A percentile compares a stretch with the other conserved stretches of the same genome.
Conservation (phyloP, 1,140 invertebrate genomes). For the Plutomurus gul region DNA sequence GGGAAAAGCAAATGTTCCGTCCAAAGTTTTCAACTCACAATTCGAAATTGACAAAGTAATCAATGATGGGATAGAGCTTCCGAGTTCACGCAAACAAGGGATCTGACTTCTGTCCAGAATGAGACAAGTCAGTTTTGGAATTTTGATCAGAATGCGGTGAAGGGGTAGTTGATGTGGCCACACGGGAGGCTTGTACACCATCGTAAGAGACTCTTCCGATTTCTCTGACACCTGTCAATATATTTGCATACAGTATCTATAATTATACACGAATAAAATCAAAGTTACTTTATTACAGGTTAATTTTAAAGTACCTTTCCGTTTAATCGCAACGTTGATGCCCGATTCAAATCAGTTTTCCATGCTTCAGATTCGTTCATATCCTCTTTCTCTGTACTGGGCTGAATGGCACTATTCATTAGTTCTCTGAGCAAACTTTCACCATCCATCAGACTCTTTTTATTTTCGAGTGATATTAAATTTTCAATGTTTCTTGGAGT, state of each 20-base stretch:
- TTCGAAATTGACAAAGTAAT: conserved; percentile 67
- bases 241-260: no score
- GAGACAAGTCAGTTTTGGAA: conserved; percentile 65
- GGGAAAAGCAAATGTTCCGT: conserved; percentile 67
- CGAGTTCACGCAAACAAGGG: conserved; percentile 66
- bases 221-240: neutral
- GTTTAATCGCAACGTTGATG: neutral
- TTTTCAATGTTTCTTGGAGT: neutral
- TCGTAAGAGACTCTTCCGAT: neutral
- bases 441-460: no score
- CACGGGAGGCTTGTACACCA: conserved; percentile 36
- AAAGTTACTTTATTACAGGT: neutral
- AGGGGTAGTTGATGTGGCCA: conserved; percentile 44
- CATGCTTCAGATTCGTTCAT: neutral
- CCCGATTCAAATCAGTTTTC: neutral
- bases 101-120: conserved; percentile 69
- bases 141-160: conserved; percentile 32
- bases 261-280: no score
- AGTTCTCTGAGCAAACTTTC: no score
- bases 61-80: conserved; percentile 66
- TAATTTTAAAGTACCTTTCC: neutral
- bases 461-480: no score
- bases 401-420: neutral
- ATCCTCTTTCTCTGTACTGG: neutral
- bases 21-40: conserved; percentile 67